phyloP scores from a whole-genome alignment of 2,797 vertebrate species.

The Malurus splendens region DNA sequence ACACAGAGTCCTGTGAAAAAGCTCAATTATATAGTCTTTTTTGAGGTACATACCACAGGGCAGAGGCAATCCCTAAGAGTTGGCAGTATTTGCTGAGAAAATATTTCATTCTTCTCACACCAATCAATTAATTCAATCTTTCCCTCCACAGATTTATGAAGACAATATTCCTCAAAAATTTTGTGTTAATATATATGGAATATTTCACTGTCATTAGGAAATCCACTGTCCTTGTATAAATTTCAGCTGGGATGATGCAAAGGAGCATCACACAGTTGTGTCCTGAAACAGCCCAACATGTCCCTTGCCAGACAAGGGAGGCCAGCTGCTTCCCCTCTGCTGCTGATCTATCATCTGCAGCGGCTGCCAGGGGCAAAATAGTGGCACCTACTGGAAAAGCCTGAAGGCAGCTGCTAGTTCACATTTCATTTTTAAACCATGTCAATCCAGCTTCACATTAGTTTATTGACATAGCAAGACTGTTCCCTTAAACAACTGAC shows the following conservation, averaged over 20 bases:
- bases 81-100: neutral
- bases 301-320: neutral
- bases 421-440: neutral
- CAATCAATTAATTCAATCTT: neutral
- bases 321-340: neutral
- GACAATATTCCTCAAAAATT: neutral
- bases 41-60: rapidly evolving
- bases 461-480: neutral
- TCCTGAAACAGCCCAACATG: neutral
- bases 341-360: neutral
- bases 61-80: neutral
- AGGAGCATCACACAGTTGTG: neutral
- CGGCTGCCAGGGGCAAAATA: neutral
- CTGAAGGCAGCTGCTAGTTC: neutral
- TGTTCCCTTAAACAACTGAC: neutral
- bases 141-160: neutral
- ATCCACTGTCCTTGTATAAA: neutral
- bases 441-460: neutral
- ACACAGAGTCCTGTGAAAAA: neutral
- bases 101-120: neutral
- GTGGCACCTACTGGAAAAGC: neutral
- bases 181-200: neutral
- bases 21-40: neutral
- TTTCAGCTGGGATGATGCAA: neutral
- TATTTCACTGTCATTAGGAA: neutral